Conservation (phyloP, 2,888 invertebrate species). For the Odontocerum albicorne region DNA sequence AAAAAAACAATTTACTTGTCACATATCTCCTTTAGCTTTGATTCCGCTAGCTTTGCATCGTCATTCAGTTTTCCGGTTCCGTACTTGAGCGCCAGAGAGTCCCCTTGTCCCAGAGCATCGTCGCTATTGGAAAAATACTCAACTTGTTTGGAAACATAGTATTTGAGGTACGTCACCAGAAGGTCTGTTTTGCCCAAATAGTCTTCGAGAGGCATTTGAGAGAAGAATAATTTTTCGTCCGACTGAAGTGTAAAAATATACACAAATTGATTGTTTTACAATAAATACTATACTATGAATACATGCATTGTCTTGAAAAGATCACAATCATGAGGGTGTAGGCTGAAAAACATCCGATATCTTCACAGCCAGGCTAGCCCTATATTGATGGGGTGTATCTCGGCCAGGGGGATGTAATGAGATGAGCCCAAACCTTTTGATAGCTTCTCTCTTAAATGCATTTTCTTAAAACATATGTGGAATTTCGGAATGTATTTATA, state of each 20-base stretch:
- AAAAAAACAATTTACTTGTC: constrained; percentile 28
- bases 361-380: too few relatives aligned
- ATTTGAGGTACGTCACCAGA: constrained; percentile 18
- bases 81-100: neutral
- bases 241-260: constrained; percentile 10
- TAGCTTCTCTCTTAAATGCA: too few relatives aligned
- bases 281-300: neutral
- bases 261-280: neutral
- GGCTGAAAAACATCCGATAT: too few relatives aligned
- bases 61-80: neutral
- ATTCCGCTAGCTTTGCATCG: constrained; percentile 13
- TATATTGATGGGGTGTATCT: too few relatives aligned
- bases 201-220: constrained; percentile 18
- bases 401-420: too few relatives aligned
- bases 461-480: too few relatives aligned
- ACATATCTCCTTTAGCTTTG: constrained; percentile 20
- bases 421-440: too few relatives aligned
- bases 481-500: too few relatives aligned
- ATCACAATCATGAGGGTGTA: too few relatives aligned
- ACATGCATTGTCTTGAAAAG: too few relatives aligned
- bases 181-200: constrained; percentile 26
- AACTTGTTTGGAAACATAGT: constrained; percentile 16
- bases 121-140: constrained; percentile 4
- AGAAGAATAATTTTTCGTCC: constrained; percentile 20
- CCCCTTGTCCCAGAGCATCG: neutral